phyloP scores from a whole-genome alignment of 2,113 vertebrate species.

The Alligator sinensis region DNA sequence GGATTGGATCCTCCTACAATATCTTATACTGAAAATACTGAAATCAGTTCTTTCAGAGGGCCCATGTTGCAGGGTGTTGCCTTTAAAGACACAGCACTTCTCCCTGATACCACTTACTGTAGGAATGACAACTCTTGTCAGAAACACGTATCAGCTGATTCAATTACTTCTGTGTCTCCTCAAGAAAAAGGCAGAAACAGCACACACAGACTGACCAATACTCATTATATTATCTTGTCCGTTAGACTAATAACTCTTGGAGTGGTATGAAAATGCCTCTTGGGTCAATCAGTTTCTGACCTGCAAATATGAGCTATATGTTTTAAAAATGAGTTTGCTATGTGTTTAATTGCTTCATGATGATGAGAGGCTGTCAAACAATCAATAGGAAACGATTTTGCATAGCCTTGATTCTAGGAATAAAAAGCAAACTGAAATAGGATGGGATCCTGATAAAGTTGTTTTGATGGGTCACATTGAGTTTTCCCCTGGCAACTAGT shows the following conservation, averaged over 20 bases:
- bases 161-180: not conserved
- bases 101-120: not conserved
- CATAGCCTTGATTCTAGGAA: not conserved
- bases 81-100: not conserved
- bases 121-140: not conserved
- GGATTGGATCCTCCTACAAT: not conserved
- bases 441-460: not conserved
- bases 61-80: not conserved
- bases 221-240: not conserved
- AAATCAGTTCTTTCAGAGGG: not conserved
- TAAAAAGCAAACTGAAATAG: not conserved
- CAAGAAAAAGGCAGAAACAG: not conserved
- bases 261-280: not conserved
- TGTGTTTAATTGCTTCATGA: not conserved
- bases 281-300: not conserved
- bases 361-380: not conserved
- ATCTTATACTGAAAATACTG: not conserved
- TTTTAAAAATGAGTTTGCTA: accelerated
- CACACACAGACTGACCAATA: not conserved
- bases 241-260: not conserved
- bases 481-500: not conserved
- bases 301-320: accelerated
- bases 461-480: not conserved
- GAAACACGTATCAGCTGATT: not conserved
- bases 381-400: not conserved